Conservation (phyloP, 2,797 vertebrate genomes). For the Poeciliopsis gracilis region DNA sequence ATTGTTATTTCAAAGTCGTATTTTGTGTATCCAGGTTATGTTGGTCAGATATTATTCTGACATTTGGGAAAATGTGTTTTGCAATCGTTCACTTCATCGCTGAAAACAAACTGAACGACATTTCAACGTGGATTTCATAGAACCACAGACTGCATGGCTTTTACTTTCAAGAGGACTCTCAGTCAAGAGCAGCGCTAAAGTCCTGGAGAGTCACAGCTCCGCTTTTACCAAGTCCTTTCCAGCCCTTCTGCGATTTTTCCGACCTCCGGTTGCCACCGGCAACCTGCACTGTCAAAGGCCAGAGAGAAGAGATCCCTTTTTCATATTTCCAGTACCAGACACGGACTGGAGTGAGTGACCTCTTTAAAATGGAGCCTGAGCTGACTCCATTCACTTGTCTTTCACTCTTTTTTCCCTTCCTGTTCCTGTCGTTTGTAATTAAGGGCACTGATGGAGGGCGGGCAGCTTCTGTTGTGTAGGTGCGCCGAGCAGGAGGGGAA, state of each 20-base stretch:
- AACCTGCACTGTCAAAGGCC: slow-evolving; percentile 8
- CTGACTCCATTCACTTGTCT: slow-evolving; percentile 40
- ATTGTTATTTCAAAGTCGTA: background rate
- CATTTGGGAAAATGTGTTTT: background rate
- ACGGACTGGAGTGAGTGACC: slow-evolving; percentile 1
- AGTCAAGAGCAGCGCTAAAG: background rate
- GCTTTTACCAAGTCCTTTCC: background rate
- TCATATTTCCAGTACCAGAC: slow-evolving; percentile 21
- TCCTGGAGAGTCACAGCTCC: background rate
- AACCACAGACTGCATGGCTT: background rate
- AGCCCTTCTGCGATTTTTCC: background rate
- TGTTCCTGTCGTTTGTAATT: slow-evolving; percentile 56
- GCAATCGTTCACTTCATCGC: background rate
- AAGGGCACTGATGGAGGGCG: slow-evolving; percentile 17
- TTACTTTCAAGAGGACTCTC: background rate
- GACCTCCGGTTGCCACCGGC: slow-evolving; percentile 21
- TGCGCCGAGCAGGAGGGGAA: slow-evolving; percentile 1
- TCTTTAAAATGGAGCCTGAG: slow-evolving; percentile 34
- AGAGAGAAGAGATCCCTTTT: background rate
- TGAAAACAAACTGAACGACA: background rate
- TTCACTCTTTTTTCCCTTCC: slow-evolving; percentile 45
- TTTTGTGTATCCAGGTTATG: background rate
- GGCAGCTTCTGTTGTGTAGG: slow-evolving; percentile 5
- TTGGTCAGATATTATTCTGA: background rate
- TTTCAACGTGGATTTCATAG: background rate